Evolutionary conservation across 2,113 vertebrate species (phyloP), one percentile per base, ranked within the genome.

Genomic region (Oplegnathus fasciatus): DNA sequence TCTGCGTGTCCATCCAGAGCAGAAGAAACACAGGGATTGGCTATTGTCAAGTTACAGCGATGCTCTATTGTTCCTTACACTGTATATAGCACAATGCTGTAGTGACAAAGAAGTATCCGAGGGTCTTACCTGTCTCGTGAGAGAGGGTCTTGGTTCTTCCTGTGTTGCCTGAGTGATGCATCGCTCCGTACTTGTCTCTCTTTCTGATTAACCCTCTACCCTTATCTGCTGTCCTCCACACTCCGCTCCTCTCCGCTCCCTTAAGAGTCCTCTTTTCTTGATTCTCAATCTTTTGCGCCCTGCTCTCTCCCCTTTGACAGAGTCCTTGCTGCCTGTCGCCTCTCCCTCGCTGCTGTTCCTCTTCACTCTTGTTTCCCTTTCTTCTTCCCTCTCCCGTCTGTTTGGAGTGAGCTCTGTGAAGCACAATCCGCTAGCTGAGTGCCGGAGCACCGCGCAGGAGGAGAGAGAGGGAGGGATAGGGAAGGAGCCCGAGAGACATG

Each of bases 61-160:
- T 24, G 60, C 48, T 86, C 86, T 82, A 74, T 85, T 91, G 78
- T 87, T 89, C 32, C 52, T 67, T 3, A 18, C 62, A 6, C 40
- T 48, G 52, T 30, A 58, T 50, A 32, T 1, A 54, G 75, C 64
- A 30, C 64, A 28, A 54, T 46, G 30, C 70, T 70, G 82, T 30
- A 7, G 72, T 34, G 83, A 82, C 75, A 82, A 73, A 79, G 78
- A 81, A 80, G 64, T 42, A 72, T 80, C 75, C 18, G 30, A 42
- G 85, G 86, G 84, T 94, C 98, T 97, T 97, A 99, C 98, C 98
- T 97, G 98, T 96, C 96, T 99, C 97, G 46, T 97, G 89, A 91
- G 97, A 96, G 96, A 98, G 97, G 96, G 98, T 97, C 96, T 98
- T 98, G 94, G 96, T 96, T 96, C 97, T 96, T 95, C 96, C 96